These are phyloP conservation scores for Hexactinellida sp. DNA, from an alignment of 37 sponge, comb jelly and placozoan genomes.

Conservation along the genomic window DNA sequence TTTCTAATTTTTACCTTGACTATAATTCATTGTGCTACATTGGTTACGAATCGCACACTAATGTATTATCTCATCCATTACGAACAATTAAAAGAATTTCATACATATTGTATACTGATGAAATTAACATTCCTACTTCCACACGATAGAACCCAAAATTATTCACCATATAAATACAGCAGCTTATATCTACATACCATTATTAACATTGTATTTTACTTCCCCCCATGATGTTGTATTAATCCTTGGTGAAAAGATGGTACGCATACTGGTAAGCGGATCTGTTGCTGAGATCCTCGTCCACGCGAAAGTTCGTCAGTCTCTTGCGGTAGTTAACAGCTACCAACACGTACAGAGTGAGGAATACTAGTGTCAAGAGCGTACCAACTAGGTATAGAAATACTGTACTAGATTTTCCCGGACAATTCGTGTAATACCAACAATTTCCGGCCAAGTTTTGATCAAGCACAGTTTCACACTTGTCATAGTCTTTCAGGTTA, in stretches of 20 bases:
- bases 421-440: conserved; percentile 5
- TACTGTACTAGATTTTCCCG: background rate
- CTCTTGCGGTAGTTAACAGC: conserved; percentile 12
- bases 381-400: background rate
- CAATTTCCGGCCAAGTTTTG: background rate
- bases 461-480: background rate
- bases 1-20: too few relatives aligned
- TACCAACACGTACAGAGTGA: background rate
- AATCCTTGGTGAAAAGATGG: background rate
- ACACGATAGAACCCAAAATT: too few relatives aligned
- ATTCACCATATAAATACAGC: too few relatives aligned
- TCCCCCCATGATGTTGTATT: too few relatives aligned
- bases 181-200: too few relatives aligned
- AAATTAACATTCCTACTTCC: too few relatives aligned
- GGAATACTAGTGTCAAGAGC: background rate
- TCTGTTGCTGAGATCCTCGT: background rate
- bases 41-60: too few relatives aligned
- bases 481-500: background rate
- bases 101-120: too few relatives aligned
- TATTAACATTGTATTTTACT: too few relatives aligned
- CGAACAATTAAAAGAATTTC: too few relatives aligned
- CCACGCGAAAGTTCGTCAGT: background rate
- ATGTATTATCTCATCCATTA: too few relatives aligned
- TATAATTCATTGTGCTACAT: too few relatives aligned
- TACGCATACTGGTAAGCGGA: background rate